These are phyloP conservation scores for Forbesichthys papilliferus DNA, from an alignment of 2,113 vertebrate genomes.

Conservation along the genomic window DNA sequence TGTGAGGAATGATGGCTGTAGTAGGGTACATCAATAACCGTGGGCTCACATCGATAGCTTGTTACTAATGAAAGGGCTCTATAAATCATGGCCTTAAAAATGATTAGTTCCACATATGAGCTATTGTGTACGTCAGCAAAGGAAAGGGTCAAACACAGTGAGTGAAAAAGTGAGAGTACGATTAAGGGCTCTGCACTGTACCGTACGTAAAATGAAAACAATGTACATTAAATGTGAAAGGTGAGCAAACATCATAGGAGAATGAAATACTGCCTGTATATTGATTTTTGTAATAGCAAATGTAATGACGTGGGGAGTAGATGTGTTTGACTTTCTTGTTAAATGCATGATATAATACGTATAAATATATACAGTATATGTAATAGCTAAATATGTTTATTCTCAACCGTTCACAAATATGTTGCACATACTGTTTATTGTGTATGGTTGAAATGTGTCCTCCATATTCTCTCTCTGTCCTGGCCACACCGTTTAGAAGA, in stretches of 20 bases:
- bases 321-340: neutral
- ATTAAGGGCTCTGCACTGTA: neutral
- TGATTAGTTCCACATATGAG: conserved; percentile 53
- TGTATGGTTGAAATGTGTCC: no score
- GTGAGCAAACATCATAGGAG: neutral
- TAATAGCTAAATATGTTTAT: no score
- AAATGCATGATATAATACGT: conserved; percentile 20
- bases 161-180: no score
- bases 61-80: conserved; percentile 53
- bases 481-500: no score
- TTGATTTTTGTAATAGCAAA: neutral
- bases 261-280: neutral
- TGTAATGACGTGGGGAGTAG: neutral
- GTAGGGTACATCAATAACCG: conserved; percentile 54
- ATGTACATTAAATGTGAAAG: no score
- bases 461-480: no score
- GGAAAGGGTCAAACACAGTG: neutral
- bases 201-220: no score
- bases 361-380: conserved; percentile 20
- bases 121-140: conserved; percentile 41
- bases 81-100: conserved; percentile 59
- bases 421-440: no score
- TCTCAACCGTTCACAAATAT: no score
- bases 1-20: conserved; percentile 22
- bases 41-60: conserved; percentile 56